Conservation (phyloP, 2,113 vertebrate species). For the Lophura nycthemera region DNA sequence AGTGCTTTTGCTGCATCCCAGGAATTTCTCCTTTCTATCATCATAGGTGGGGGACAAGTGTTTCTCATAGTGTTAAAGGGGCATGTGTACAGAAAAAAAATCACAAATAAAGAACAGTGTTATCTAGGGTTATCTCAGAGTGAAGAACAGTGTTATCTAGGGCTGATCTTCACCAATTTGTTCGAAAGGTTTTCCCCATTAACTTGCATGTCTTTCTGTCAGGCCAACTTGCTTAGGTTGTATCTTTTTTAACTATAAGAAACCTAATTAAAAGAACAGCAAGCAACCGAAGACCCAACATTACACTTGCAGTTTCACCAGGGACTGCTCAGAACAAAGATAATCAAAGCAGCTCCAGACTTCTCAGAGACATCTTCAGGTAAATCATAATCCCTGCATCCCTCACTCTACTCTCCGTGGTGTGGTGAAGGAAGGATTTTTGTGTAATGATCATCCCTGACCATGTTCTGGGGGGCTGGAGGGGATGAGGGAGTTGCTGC, state of each 20-base stretch:
- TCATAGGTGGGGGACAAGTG: accelerated
- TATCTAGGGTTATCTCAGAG: no score
- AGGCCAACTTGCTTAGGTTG: background rate
- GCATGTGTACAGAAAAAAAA: background rate
- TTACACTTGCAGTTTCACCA: background rate
- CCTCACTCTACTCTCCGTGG: background rate
- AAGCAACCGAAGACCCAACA: background rate
- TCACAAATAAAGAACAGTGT: background rate
- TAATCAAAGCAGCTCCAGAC: background rate
- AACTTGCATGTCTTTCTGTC: background rate
- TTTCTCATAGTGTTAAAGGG: background rate
- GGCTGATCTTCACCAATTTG: background rate
- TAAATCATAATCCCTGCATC: background rate
- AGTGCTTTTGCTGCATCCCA: background rate
- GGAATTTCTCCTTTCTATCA: background rate
- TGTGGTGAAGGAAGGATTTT: background rate
- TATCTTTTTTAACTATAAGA: background rate
- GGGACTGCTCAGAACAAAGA: background rate
- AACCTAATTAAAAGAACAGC: background rate
- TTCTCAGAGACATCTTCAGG: background rate
- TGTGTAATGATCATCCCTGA: background rate
- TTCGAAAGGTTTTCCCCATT: background rate
- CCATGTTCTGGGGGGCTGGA: background rate
- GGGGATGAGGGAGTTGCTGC: background rate
- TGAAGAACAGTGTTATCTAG: accelerated